A percentile compares a stretch with the other conserved stretches of the same genome.
These are phyloP conservation scores for Albula glossodonta DNA, from an alignment of 2,113 vertebrate species.

Conservation along the genomic window DNA sequence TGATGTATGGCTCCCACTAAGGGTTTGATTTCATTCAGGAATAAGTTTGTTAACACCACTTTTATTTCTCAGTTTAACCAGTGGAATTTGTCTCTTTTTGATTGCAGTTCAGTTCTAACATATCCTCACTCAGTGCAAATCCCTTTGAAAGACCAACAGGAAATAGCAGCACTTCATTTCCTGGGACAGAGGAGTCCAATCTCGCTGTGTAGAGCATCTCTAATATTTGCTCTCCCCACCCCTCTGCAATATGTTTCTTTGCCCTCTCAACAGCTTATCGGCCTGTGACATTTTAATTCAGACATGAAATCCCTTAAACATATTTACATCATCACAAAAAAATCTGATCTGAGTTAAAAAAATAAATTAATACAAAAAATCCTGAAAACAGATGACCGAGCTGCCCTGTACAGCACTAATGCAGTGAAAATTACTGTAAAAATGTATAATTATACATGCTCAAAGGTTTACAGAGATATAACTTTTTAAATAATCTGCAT, in stretches of 20 bases:
- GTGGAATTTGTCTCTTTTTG: neutral
- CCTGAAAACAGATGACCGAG: neutral
- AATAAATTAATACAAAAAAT: neutral
- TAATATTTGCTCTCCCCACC: neutral
- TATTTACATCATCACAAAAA: conserved; percentile 57
- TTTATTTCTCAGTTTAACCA: neutral
- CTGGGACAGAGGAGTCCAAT: neutral
- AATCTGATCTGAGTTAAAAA: conserved; percentile 35
- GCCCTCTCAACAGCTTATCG: conserved; percentile 59
- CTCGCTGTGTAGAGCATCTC: conserved; percentile 14
- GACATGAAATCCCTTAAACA: conserved; percentile 56
- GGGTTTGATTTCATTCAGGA: neutral
- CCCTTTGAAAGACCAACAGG: neutral
- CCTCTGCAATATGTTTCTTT: conserved; percentile 31
- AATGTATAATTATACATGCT: neutral
- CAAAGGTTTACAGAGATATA: neutral
- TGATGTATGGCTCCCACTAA: neutral
- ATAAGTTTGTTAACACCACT: neutral
- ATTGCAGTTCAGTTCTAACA: neutral
- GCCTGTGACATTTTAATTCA: conserved; percentile 64
- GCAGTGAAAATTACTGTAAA: neutral
- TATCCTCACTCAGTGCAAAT: neutral
- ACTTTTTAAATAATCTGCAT: too few species aligned
- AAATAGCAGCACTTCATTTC: neutral
- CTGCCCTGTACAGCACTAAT: neutral